A percentile compares a stretch with the other conserved stretches of the same genome.
phyloP scores from a whole-genome alignment of 2,113 vertebrate genomes.

The Aptenodytes patagonicus region DNA sequence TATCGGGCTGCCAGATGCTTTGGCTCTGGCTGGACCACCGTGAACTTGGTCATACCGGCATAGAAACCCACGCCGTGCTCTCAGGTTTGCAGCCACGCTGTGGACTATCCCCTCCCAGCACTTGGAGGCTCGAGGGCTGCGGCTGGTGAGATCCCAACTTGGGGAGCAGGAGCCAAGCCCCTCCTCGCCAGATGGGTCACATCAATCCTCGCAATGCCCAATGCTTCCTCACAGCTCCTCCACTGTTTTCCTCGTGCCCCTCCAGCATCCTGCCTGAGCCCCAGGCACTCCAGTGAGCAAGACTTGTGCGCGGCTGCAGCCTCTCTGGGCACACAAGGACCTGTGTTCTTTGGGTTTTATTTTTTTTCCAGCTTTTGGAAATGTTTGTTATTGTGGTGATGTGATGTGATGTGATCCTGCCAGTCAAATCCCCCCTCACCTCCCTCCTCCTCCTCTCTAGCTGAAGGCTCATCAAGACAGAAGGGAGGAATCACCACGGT shows the following conservation, averaged over 20 bases:
- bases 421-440: neutral
- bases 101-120: neutral
- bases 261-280: neutral
- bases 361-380: neutral
- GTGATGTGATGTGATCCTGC: neutral
- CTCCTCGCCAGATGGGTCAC: neutral
- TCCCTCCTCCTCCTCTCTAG: neutral
- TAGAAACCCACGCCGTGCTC: accelerated
- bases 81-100: neutral
- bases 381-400: neutral
- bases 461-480: neutral
- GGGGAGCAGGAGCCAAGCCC: neutral
- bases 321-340: accelerated
- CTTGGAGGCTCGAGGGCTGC: neutral
- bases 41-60: accelerated
- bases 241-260: accelerated
- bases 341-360: accelerated
- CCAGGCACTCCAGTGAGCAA: accelerated
- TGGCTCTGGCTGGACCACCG: neutral
- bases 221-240: neutral
- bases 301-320: neutral
- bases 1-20: accelerated
- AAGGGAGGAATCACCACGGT: neutral
- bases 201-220: neutral
- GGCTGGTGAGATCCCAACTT: neutral